A percentile compares a stretch with the other conserved stretches of the same genome.
Evolutionary conservation across 2,888 invertebrate genomes (phyloP).

Genomic region (Zygothrica quintamaculata): DNA sequence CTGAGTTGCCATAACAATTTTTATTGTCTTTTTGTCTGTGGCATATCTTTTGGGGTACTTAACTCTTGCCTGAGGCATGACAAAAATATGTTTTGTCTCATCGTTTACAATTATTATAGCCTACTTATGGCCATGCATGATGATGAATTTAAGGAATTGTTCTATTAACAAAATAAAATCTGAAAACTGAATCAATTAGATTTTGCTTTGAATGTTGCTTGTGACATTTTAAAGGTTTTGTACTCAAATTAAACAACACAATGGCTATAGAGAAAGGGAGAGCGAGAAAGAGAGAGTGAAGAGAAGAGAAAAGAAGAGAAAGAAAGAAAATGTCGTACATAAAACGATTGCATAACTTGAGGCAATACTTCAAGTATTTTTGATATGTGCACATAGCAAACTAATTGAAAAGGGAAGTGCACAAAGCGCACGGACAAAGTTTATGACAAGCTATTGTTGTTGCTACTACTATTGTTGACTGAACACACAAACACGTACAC

Average conservation of each 20-base stretch:
- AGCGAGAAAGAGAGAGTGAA: too few relatives aligned
- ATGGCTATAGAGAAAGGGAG: conserved; percentile 19
- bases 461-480: conserved; percentile 32
- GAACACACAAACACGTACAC: conserved; percentile 21
- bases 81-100: conserved; percentile 37
- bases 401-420: conserved; percentile 72
- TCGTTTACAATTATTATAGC: conserved; percentile 75
- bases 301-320: conserved; percentile 22
- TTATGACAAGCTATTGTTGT: conserved; percentile 54
- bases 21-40: conserved; percentile 7
- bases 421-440: conserved; percentile 64
- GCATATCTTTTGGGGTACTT: conserved; percentile 14
- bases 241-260: conserved; percentile 23
- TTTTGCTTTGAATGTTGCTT: too few relatives aligned
- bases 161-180: too few relatives aligned
- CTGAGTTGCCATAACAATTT: conserved; percentile 40
- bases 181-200: too few relatives aligned
- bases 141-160: too few relatives aligned
- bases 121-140: conserved; percentile 46
- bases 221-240: neutral
- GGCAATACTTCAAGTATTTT: conserved; percentile 43
- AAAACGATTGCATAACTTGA: conserved; percentile 49
- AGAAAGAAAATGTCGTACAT: conserved; percentile 16
- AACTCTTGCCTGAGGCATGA: conserved; percentile 37
- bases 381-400: conserved; percentile 52